Base-by-base conservation (phyloP, 2,113 vertebrate genomes). In the Motacilla alba region DNA sequence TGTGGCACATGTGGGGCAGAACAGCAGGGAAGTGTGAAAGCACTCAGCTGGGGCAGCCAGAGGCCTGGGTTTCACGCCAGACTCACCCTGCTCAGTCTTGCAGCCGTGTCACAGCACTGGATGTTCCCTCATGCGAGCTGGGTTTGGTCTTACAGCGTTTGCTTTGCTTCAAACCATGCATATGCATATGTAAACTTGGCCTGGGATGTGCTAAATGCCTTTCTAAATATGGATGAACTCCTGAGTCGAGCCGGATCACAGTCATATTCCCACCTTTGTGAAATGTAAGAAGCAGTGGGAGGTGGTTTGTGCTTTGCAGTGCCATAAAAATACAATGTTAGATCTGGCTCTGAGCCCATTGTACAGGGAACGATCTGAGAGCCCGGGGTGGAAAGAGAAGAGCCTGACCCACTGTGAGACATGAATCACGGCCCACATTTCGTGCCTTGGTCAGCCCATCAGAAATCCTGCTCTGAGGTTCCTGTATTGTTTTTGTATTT, bases 221-320 rank as follows among this genome's bases (percentile, higher is more conserved):
- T 84, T 78, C 92, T 96, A 96, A 96, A 95, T 96, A 93, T 67
- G 94, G 96, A 94, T 95, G 92, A 96, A 96, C 90, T 90, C 90
- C 72, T 67, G 85, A 93, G 79, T 39, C 3, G 31, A 93, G 88
- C 88, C n/a, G 72, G 78, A 88, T 77, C 90, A 53, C 49, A 94
- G 90, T 16, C 94, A 37, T 41, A 81, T 93, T 75, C 79, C 92
- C 90, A 95, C 90, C 94, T 97, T 75, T 92, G 94, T 77, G 92
- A 92, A 83, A 96, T 94, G 79, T 41, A 95, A 92, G 90, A 72
- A 95, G 93, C 95, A 90, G 90, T 92, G 14, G 94, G 92, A 94
- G 79, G 90, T 64, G 93, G 85, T 67, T 92, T 95, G 89, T 77
- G 83, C 94, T 94, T 90, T 89, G 83, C 90, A 84, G 86, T 14